phyloP scores from a whole-genome alignment of 1,140 invertebrate species.

The Gryon sp. region DNA sequence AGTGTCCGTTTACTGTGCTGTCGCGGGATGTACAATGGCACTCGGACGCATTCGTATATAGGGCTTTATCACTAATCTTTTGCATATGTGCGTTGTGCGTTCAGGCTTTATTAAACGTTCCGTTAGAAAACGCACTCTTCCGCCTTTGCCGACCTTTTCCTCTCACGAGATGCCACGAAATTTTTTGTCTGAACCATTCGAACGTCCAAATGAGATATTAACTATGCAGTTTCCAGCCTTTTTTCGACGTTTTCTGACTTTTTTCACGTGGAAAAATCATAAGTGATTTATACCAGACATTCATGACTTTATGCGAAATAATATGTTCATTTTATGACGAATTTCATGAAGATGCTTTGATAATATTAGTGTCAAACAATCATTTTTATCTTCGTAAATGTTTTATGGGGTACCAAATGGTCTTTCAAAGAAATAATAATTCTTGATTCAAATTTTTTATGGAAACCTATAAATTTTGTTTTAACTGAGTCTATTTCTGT shows the following conservation, averaged over 20 bases:
- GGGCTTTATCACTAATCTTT: constrained; percentile 70
- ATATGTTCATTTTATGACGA: constrained; percentile 33
- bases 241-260: constrained; percentile 13
- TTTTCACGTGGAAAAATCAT: constrained; percentile 25
- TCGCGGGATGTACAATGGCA: constrained; percentile 65
- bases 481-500: too few species aligned
- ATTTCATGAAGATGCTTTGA: constrained; percentile 11
- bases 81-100: constrained; percentile 46
- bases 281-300: constrained; percentile 38
- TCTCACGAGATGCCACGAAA: constrained; percentile 30
- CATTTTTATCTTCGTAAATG: background rate
- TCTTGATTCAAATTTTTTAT: too few species aligned
- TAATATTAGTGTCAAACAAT: background rate
- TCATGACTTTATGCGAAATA: constrained; percentile 10
- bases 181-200: constrained; percentile 40
- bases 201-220: constrained; percentile 57
- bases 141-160: constrained; percentile 61
- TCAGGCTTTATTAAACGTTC: constrained; percentile 68
- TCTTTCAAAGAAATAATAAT: too few species aligned
- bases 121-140: constrained; percentile 69
- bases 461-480: too few species aligned
- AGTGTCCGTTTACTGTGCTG: constrained; percentile 69
- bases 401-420: too few species aligned
- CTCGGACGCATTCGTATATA: constrained; percentile 47
- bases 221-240: constrained; percentile 23